Base-by-base conservation (phyloP, 2,888 invertebrate genomes). In the Acleris emargana region DNA sequence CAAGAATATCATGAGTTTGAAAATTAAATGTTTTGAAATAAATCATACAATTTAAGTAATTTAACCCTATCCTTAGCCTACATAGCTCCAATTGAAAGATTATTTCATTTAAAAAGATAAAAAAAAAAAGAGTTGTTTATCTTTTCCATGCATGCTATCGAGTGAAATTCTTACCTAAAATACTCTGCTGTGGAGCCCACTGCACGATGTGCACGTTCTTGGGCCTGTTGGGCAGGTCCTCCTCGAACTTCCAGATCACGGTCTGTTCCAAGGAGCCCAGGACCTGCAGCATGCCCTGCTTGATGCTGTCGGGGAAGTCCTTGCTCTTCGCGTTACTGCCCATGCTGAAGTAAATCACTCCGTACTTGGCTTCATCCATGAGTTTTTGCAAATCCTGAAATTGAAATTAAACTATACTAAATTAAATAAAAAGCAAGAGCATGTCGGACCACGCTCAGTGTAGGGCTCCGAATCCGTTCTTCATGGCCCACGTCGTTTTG, bases 341-440 rank as follows among this genome's bases (percentile, higher is more conserved):
- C 80, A 93, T 75, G 61, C 91, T 92, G 72, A 93, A 91, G 75
- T 84, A 88, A 60, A 93, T 84, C 0, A 89, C 86, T 0, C 93
- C 93, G 47, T 90, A 62, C 45, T 78, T 76, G 0, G 90, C 79
- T 6, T 75, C 72, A 47, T 90, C 87, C 75, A 91, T 74, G 58
- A 87, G 76, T 25, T 75, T 78, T 69, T 88, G 72, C 2, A 91
- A 68, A 66, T 86, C 78, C 87, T 87, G 70, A 17, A 69, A 67
- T 38, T 4, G n/a, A n/a, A n/a, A n/a, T n/a, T n/a, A n/a, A n/a
- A n/a, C n/a, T 43, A 16, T 16, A 38, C 20, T n/a, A 7, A 20
- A 20, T 22, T 45, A 17, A 43, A 60, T 13, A 22, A 17, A 0
- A 25, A n/a, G n/a, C n/a, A n/a, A n/a, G n/a, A n/a, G n/a, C n/a